Evolutionary conservation across 1,140 invertebrate genomes (phyloP).

Genomic region (Bombus waltoni): DNA sequence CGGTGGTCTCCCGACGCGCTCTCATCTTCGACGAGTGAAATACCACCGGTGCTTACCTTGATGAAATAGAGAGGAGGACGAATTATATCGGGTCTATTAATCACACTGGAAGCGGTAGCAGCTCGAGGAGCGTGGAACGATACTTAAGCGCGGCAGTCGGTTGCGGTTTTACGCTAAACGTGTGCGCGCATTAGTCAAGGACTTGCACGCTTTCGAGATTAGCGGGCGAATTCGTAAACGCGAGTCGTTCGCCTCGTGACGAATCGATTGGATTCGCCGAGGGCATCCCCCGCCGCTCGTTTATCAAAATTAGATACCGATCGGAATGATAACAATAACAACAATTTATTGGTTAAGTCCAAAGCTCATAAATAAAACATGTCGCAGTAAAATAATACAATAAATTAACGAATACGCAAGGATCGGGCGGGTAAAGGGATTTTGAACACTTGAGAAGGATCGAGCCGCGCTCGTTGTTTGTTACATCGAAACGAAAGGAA

Average conservation of each 20-base stretch:
- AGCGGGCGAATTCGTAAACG: neutral
- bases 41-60: neutral
- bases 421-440: neutral
- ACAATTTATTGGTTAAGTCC: conserved; percentile 56
- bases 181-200: neutral
- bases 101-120: neutral
- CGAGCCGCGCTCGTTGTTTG: neutral
- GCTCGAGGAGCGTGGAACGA: neutral
- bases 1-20: neutral
- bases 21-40: neutral
- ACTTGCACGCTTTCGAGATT: conserved; percentile 8
- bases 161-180: conserved; percentile 14
- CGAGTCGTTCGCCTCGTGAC: neutral
- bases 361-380: conserved; percentile 55
- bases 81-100: neutral
- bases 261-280: conserved; percentile 21
- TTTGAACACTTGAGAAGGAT: neutral
- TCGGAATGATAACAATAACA: conserved; percentile 63
- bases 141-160: neutral
- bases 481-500: neutral
- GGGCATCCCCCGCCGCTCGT: neutral
- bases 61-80: conserved; percentile 3
- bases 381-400: conserved; percentile 40
- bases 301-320: conserved; percentile 55
- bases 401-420: neutral